phyloP scores from a whole-genome alignment of 2,888 invertebrate genomes.

The Chloroclysta siterata region DNA sequence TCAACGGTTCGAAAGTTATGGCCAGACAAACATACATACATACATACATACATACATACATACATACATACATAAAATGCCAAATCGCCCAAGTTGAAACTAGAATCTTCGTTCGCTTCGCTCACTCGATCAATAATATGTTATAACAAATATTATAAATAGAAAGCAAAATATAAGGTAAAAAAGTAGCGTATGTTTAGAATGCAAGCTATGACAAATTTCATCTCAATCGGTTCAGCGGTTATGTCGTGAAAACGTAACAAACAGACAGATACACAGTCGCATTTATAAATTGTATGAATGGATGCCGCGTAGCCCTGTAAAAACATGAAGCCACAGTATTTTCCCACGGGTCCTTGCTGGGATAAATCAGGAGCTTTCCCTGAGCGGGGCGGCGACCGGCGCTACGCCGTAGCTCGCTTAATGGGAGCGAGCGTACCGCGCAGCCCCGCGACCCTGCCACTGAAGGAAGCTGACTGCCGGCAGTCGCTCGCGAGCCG shows the following conservation, averaged over 20 bases:
- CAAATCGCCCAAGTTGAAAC: too few relatives aligned
- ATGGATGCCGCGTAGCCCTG: slow-evolving; percentile 17
- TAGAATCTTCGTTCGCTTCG: too few relatives aligned
- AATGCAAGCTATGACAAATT: too few relatives aligned
- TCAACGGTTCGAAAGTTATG: too few relatives aligned
- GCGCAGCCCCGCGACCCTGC: slow-evolving; percentile 77
- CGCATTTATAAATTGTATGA: background rate
- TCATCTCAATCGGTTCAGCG: background rate
- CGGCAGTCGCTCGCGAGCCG: slow-evolving; percentile 80
- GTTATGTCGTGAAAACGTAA: background rate
- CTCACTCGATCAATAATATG: too few relatives aligned
- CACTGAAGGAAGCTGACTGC: slow-evolving; percentile 66
- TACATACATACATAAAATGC: too few relatives aligned
- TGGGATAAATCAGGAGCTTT: slow-evolving; percentile 66
- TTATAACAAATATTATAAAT: too few relatives aligned
- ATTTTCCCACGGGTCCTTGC: slow-evolving; percentile 46
- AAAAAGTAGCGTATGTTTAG: too few relatives aligned
- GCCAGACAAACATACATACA: too few relatives aligned
- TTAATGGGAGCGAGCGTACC: slow-evolving; percentile 67
- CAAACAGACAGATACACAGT: background rate
- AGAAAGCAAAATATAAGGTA: too few relatives aligned
- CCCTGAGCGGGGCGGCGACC: slow-evolving; percentile 68
- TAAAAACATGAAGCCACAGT: slow-evolving; percentile 38
- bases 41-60: too few relatives aligned
- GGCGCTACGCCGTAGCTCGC: slow-evolving; percentile 65